Base-by-base conservation (phyloP, 1,140 invertebrate species). In the Coelopa frigida region DNA sequence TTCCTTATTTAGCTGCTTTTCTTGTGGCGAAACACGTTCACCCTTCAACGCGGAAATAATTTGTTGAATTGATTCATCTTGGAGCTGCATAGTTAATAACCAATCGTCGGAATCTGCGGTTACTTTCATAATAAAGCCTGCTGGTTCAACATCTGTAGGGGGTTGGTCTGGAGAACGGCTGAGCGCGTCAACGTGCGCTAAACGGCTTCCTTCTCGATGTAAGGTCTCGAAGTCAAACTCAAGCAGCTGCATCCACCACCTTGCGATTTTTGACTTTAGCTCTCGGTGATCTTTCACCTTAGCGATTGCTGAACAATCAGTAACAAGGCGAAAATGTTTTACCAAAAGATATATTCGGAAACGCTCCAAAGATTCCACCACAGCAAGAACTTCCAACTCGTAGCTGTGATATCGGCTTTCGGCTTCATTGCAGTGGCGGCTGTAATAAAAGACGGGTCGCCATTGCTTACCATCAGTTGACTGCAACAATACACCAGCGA, bases 351-450 rank as follows among this genome's bases (percentile, higher is more conserved):
- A 68, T 10, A 58, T 49, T 17, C 63, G 53, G 31, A 70, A 72
- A 18, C 50, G 44, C 44, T 64, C 58, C 1, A 72, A 26, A 0
- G 53, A 46, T 35, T 48, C 38, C 5, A 63, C 48, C 4, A 63
- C 53, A 8, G 62, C 62, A 21, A 68, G 58, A 46, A 32, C 60
- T 35, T 69, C 67, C 2, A 71, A 42, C 44, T 72, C 70, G 46
- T 59, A 70, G 45, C 47, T 55, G 23, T 68, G 61, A 35, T 58
- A 70, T 48, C 52, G 50, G 17, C 24, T 47, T 55, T 77, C 73
- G 5, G 47, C 22, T 8, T 50, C 46, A 10, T 44, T 57, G 6
- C 73, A 61, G 14, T 56, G 51, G 31, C 68, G 55, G 41, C 70
- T 58, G 5, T 24, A 44, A 46, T 50, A 53, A 21, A 38, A n/a